phyloP scores from a whole-genome alignment of 2,888 invertebrate species.

The Campoplex nolae region DNA sequence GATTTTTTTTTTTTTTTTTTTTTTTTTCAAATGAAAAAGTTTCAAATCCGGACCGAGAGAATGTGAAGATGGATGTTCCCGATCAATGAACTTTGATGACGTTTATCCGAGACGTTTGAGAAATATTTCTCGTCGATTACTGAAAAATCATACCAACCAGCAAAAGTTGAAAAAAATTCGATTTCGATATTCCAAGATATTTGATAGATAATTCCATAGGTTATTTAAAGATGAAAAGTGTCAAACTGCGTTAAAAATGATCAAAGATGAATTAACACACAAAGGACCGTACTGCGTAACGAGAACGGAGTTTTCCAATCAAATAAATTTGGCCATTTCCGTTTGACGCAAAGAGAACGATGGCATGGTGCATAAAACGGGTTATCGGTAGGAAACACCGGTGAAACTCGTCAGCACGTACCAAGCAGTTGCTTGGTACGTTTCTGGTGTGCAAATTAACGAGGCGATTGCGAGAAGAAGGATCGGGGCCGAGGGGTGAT shows the following conservation, averaged over 20 bases:
- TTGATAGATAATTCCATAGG: too few species aligned
- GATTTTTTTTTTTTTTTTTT: too few species aligned
- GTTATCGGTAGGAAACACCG: conserved; percentile 25
- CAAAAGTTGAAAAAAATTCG: neutral
- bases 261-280: conserved; percentile 16
- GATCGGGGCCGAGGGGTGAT: conserved; percentile 9
- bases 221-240: neutral
- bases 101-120: too few species aligned
- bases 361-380: neutral
- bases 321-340: conserved; percentile 53
- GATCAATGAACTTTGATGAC: neutral
- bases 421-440: conserved; percentile 58
- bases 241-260: neutral
- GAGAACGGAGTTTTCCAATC: conserved; percentile 53
- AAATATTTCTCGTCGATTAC: too few species aligned
- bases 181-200: neutral
- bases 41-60: too few species aligned
- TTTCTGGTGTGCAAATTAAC: conserved; percentile 55
- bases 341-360: neutral
- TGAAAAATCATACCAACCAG: too few species aligned
- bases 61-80: too few species aligned
- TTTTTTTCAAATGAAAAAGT: too few species aligned
- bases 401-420: conserved; percentile 58
- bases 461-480: conserved; percentile 42
- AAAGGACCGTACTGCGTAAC: conserved; percentile 32